Evolutionary conservation across 2,797 vertebrate species (phyloP).

Genomic region (Xerus rutilus): DNA sequence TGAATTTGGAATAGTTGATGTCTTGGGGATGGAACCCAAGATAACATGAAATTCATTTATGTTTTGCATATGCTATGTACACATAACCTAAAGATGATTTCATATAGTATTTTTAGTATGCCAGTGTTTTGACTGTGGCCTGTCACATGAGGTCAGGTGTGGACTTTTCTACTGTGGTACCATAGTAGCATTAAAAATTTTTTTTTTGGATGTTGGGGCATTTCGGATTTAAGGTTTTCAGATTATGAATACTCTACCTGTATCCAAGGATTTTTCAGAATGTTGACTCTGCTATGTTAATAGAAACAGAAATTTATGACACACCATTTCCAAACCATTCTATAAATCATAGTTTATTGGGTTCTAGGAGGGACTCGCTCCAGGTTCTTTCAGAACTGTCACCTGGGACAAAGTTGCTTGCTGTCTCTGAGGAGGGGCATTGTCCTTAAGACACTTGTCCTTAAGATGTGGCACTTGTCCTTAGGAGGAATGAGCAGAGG

Average conservation of each 20-base stretch:
- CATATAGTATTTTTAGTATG: background rate
- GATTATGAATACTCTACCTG: background rate
- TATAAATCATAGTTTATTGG: background rate
- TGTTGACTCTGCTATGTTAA: background rate
- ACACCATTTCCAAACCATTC: background rate
- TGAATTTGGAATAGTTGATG: background rate
- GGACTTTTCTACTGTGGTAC: background rate
- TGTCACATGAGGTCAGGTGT: background rate
- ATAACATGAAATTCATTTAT: background rate
- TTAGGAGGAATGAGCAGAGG: background rate
- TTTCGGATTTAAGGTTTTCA: background rate
- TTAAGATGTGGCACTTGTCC: background rate
- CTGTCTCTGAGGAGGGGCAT: background rate
- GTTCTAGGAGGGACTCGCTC: background rate
- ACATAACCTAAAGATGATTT: background rate
- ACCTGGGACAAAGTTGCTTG: background rate
- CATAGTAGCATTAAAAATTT: background rate
- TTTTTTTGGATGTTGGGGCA: background rate
- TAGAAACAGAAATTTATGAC: background rate
- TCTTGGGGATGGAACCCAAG: background rate
- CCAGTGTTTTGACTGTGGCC: background rate
- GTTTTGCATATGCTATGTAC: background rate
- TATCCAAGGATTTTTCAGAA: slow-evolving; percentile 40
- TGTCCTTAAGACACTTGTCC: background rate
- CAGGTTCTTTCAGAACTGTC: background rate